These are phyloP conservation scores for Mongoloraphidia duomilia DNA, from an alignment of 2,888 invertebrate species.

Conservation along the genomic window DNA sequence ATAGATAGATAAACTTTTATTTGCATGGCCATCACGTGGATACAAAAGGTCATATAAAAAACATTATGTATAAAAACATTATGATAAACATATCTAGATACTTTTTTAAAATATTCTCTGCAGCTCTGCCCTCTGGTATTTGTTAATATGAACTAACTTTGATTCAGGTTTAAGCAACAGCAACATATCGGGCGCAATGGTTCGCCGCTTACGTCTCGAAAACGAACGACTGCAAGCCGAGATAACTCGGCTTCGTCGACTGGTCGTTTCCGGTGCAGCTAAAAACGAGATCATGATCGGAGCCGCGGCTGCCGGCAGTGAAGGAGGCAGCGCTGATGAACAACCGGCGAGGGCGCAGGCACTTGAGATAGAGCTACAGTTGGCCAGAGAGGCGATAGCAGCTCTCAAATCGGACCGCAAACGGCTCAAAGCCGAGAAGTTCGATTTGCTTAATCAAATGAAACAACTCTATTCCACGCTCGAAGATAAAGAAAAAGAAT, in stretches of 20 bases:
- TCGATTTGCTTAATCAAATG: slow-evolving; percentile 85
- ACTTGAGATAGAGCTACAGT: slow-evolving; percentile 49
- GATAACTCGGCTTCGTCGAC: slow-evolving; percentile 49
- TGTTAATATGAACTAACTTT: no score
- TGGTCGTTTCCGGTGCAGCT: slow-evolving; percentile 48
- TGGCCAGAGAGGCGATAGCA: slow-evolving; percentile 64
- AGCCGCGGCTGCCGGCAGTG: slow-evolving; percentile 43
- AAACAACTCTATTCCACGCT: slow-evolving; percentile 86
- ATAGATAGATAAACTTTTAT: no score
- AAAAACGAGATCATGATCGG: slow-evolving; percentile 41
- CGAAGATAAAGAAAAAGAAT: slow-evolving; percentile 87
- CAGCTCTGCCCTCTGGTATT: no score
- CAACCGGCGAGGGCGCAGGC: slow-evolving; percentile 27
- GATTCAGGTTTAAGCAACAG: not conserved
- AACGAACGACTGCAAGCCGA: slow-evolving; percentile 66
- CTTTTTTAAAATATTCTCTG: no score
- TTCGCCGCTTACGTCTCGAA: slow-evolving; percentile 51
- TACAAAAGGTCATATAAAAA: no score
- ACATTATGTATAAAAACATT: no score
- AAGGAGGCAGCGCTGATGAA: slow-evolving; percentile 32
- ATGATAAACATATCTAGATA: no score
- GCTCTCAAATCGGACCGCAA: slow-evolving; percentile 82
- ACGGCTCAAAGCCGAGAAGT: slow-evolving; percentile 83
- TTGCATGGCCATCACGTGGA: no score
- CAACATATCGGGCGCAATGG: slow-evolving; percentile 30